Conservation (phyloP, 2,888 invertebrate species). For the Lordiphosa andalusiaca region DNA sequence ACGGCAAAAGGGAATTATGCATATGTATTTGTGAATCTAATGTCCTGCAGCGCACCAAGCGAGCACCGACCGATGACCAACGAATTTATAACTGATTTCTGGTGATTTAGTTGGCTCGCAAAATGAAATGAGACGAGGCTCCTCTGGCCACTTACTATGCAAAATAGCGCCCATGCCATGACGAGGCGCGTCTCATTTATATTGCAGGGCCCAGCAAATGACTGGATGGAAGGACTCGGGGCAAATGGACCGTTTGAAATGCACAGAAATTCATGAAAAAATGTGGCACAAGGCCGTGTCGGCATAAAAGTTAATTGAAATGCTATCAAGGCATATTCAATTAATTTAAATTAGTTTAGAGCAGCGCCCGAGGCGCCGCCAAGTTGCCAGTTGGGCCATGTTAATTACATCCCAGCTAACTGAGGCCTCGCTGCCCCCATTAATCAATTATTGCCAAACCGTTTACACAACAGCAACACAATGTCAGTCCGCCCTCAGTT, state of each 20-base stretch:
- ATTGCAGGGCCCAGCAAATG: constrained; percentile 31
- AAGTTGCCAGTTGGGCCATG: constrained; percentile 41
- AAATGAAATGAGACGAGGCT: constrained; percentile 56
- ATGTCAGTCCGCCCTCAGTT: constrained; percentile 12
- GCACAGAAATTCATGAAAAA: constrained; percentile 42
- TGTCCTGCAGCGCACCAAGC: constrained; percentile 48
- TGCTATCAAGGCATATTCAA: constrained; percentile 73
- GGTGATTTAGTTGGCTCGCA: constrained; percentile 67
- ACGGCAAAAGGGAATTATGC: constrained; percentile 73
- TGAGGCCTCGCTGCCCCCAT: constrained; percentile 26
- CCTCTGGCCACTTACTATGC: constrained; percentile 50
- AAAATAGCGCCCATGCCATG: constrained; percentile 53
- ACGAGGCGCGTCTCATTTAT: constrained; percentile 52
- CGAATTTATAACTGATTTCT: constrained; percentile 74
- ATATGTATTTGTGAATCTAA: constrained; percentile 70
- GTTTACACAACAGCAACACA: constrained; percentile 41
- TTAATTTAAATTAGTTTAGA: constrained; percentile 73
- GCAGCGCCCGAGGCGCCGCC: constrained; percentile 31
- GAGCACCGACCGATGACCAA: constrained; percentile 29
- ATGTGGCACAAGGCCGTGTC: constrained; percentile 47
- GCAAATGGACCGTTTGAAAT: constrained; percentile 40
- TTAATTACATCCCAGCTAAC: constrained; percentile 55
- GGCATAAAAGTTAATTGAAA: constrained; percentile 69
- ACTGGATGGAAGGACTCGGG: constrained; percentile 14
- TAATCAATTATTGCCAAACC: constrained; percentile 73